Base-by-base conservation (phyloP, 2,888 invertebrate genomes). In the Cotesia congregata region DNA sequence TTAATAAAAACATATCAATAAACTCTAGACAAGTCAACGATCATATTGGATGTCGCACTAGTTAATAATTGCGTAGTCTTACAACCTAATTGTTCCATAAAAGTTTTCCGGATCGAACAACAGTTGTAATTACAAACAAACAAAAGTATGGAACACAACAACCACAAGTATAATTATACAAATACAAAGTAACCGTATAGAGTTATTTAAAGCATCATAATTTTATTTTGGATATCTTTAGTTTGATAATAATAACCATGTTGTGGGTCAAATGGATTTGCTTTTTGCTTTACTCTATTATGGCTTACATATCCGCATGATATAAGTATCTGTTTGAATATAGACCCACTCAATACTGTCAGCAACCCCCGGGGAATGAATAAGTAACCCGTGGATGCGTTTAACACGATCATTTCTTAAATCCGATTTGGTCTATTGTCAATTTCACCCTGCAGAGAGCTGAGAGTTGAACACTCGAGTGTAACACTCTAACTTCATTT, bases 391-490 rank as follows among this genome's bases (percentile, higher is more conserved):
- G 78, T 68, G 83, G 85, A 82, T 82, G 80, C 83, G 86, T 88
- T 88, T 88, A 88, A 88, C 87, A 83, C 85, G 88, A 88, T 88
- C 86, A 85, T 85, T 83, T 83, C 81, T 80, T 83, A 88, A 88
- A 88, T 88, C 88, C 86, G 88, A 88, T 88, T 87, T 86, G 59
- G 39, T 75, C 82, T 80, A 87, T 88, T 88, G 87, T 88, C 50
- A 79, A 30, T 30, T 60, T 75, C 67, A 15, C 68, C 30, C 38
- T 65, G 65, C 80, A 80, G 82, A 30, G 41, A 15, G 75, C 12
- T 50, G 82, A 30, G 41, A 15, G 75, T 50, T 50, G 12, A 12
- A 50, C 50, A 50, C 50, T 50, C 68, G 77, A 76, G 71, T 67
- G 78, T 77, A 78, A 77, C 80, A 79, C 78, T 78, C 77, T 75